Evolutionary conservation across 2,888 invertebrate species (phyloP), one percentile per base, ranked within the genome.

Genomic region (Entomobrya multifasciata): DNA sequence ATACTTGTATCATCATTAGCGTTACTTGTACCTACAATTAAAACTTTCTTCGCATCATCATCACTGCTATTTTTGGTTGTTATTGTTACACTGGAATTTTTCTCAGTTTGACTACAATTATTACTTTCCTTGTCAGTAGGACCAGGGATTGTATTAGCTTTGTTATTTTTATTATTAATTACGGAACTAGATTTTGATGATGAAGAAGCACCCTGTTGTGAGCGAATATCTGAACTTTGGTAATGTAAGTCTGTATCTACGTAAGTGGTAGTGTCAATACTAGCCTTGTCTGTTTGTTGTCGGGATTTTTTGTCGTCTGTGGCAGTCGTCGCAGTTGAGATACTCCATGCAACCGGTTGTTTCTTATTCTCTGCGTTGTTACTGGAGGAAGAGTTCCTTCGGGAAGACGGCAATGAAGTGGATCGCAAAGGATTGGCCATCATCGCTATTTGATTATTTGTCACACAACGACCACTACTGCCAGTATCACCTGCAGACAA

Each of bases 321-420:
- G 2, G 20, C 41, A 22, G 57, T 62, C 30, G 15, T 70, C 20
- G 41, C n/a, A 3, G 47, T 15, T 0, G 74, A n/a, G 10, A 78
- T 72, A 36, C n/a, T 72, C 85, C 85, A 85, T 30, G 57, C 44
- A 17, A 85, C 49, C 17, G 72, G n/a, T 55, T 36, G 60, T 60
- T 30, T 25, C 47, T 44, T 20, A 15, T 65, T 62, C 27, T 44
- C 67, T 62, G 62, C 1, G n/a, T 4, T 6, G 6, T 15, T 5
- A n/a, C n/a, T n/a, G n/a, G 57, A 41, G 20, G 30, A 27, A 13
- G 86, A 86, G 22, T 86, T 86, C 60, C 86, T 47, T 17, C 86
- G 25, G 3, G 86, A 86, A 22, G 86, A 80, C 20, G 86, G 86
- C 1, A 86, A 62, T 11, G 86, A 86, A 3, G 86, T 77, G 11